Conservation (phyloP, 2,888 invertebrate species). For the Cheilosia pagana region DNA sequence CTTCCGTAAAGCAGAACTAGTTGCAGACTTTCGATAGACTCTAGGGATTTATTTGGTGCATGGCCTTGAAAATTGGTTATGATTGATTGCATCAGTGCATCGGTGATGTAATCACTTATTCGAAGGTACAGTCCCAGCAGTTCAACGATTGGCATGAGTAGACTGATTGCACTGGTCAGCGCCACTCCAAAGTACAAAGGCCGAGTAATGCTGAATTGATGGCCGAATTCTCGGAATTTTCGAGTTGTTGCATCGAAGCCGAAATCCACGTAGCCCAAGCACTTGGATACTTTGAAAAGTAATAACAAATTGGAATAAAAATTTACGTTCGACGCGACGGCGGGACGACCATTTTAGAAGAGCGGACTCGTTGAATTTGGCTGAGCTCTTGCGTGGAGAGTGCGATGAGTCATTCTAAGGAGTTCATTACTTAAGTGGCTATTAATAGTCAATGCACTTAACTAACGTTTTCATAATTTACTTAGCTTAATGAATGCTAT, state of each 20-base stretch:
- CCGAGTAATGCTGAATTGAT: not conserved
- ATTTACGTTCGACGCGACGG: not conserved
- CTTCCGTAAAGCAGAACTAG: not conserved
- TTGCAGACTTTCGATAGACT: not conserved
- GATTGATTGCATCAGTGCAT: not conserved
- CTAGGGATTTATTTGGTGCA: not conserved
- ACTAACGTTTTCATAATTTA: too few species aligned
- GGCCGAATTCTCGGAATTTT: not conserved
- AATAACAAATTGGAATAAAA: not conserved
- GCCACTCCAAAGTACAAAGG: too few species aligned
- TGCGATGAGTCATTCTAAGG: too few species aligned
- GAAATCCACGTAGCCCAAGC: not conserved
- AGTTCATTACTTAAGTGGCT: too few species aligned
- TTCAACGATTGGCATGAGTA: not conserved
- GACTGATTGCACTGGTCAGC: not conserved
- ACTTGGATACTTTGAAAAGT: not conserved
- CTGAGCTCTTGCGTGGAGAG: too few species aligned
- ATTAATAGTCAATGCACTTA: too few species aligned
- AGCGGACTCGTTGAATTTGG: too few species aligned
- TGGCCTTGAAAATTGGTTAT: not conserved
- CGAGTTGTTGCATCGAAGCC: not conserved
- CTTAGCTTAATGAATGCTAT: too few species aligned
- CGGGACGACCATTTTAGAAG: not conserved
- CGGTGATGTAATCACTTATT: not conserved
- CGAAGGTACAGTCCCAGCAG: not conserved